Conservation (phyloP, 1,140 invertebrate genomes). For the Drosophila aff. region DNA sequence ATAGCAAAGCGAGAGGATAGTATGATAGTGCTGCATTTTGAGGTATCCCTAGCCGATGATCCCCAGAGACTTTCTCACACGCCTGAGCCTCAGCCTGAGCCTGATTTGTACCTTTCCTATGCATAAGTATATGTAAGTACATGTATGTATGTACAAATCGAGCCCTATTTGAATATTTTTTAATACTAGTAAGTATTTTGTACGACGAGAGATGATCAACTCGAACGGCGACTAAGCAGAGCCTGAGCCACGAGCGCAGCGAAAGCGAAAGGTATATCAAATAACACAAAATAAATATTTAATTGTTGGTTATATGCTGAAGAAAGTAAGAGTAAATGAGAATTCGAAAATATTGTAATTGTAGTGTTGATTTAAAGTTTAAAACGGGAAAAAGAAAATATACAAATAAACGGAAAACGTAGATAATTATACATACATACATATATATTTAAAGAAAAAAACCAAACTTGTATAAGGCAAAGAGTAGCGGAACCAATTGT, state of each 20-base stretch:
- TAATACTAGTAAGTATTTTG: conserved; percentile 76
- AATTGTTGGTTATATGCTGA: conserved; percentile 81
- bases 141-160: conserved; percentile 60
- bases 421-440: conserved; percentile 61
- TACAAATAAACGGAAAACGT: conserved; percentile 68
- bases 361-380: conserved; percentile 70
- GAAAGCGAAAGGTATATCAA: conserved; percentile 68
- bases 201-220: conserved; percentile 67
- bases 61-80: conserved; percentile 75
- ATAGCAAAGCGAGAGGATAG: conserved; percentile 30
- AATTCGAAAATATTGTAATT: conserved; percentile 59
- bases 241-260: conserved; percentile 15
- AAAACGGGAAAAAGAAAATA: conserved; percentile 47
- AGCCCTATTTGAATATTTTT: conserved; percentile 73
- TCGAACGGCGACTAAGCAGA: conserved; percentile 57
- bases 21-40: conserved; percentile 71
- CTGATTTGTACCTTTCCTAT: conserved; percentile 82
- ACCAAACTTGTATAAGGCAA: conserved; percentile 64
- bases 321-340: conserved; percentile 45
- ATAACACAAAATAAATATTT: conserved; percentile 52
- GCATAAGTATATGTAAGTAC: conserved; percentile 65
- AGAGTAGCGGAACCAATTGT: conserved; percentile 83
- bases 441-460: conserved; percentile 51
- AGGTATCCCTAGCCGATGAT: conserved; percentile 27
- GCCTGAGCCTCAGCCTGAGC: conserved; percentile 69